phyloP scores from a whole-genome alignment of 2,113 vertebrate genomes.

The Chelonoidis abingdonii region DNA sequence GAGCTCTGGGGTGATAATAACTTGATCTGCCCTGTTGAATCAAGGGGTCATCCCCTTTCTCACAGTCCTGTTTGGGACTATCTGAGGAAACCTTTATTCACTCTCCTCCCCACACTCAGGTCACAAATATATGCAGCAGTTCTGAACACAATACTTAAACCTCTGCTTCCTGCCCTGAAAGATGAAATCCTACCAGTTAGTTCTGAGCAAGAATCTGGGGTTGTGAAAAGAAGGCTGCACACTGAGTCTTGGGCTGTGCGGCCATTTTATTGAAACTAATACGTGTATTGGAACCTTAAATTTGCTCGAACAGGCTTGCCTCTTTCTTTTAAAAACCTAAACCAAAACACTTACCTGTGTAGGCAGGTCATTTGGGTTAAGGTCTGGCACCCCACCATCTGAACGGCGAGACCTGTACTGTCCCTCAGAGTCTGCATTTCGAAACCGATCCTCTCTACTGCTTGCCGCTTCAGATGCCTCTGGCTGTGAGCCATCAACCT shows the following conservation, averaged over 20 bases:
- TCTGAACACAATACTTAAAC: not conserved
- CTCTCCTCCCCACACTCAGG: not conserved
- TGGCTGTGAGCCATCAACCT: slow-evolving; percentile 70
- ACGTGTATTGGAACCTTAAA: not conserved
- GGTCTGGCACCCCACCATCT: slow-evolving; percentile 78
- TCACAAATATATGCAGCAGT: not conserved
- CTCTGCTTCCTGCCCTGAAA: not conserved
- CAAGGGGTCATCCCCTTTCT: not conserved
- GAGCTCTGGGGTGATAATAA: not conserved
- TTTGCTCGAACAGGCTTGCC: fast-evolving
- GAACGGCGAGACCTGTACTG: slow-evolving; percentile 75
- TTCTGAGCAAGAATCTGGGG: not conserved
- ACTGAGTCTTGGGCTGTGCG: not conserved
- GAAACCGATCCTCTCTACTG: slow-evolving; percentile 41
- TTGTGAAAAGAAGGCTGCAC: not conserved
- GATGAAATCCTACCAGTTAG: not conserved
- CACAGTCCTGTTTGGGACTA: not conserved
- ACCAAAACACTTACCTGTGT: slow-evolving; percentile 79
- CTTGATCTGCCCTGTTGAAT: not conserved
- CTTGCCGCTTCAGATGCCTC: slow-evolving; percentile 68
- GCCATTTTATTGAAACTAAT: not conserved
- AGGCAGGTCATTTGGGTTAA: slow-evolving; percentile 78
- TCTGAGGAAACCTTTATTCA: not conserved
- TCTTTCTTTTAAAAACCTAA: not conserved
- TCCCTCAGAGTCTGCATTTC: slow-evolving; percentile 32